Evolutionary conservation across 2,113 vertebrate species (phyloP).

Genomic region (Phaetusa simplex): DNA sequence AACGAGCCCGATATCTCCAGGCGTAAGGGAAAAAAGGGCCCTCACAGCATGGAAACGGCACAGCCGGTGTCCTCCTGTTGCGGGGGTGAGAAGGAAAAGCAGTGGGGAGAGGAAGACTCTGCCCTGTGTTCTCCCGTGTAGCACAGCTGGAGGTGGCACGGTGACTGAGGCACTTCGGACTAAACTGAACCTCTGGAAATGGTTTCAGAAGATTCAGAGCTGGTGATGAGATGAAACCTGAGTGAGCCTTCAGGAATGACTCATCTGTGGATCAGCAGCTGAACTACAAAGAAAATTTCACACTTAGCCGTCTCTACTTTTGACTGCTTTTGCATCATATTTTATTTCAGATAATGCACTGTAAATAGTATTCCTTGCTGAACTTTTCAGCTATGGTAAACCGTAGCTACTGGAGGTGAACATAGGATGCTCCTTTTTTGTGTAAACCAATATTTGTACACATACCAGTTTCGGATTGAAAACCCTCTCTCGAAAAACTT

Average conservation of each 20-base stretch:
- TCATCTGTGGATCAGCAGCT: constrained; percentile 13
- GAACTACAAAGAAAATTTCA: constrained; percentile 14
- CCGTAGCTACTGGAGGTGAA: not conserved
- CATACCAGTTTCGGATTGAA: not conserved
- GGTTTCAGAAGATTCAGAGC: not conserved
- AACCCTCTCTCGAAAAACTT: not conserved
- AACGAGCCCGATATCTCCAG: not conserved
- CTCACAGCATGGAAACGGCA: not conserved
- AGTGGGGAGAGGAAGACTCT: not conserved
- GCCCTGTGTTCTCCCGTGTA: not conserved
- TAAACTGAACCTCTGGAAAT: not conserved
- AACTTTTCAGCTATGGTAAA: not conserved
- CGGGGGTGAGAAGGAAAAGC: not conserved
- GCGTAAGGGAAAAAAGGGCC: not conserved
- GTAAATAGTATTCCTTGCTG: not conserved
- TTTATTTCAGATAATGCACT: constrained; percentile 10
- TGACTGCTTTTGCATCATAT: not conserved
- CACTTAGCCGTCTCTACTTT: not conserved
- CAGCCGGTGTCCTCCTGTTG: not conserved
- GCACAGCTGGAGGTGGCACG: not conserved
- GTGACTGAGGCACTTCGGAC: not conserved
- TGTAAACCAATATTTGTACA: not conserved
- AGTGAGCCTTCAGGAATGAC: not conserved
- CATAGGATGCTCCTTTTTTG: not conserved
- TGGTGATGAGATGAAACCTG: constrained; percentile 11